Evolutionary conservation across 2,113 vertebrate species (phyloP).

Genomic region (Pantherophis guttatus): DNA sequence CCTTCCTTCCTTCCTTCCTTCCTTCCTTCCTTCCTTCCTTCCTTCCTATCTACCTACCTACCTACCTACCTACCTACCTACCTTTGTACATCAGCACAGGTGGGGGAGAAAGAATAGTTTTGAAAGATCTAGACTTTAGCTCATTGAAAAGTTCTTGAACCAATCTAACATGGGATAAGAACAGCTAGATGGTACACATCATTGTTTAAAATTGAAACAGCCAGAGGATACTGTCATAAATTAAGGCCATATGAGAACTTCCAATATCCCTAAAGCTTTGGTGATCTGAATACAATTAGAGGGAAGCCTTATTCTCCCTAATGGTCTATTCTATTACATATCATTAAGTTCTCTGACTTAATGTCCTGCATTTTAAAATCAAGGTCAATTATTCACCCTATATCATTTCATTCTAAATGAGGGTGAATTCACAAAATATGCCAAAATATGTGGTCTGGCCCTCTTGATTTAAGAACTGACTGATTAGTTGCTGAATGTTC

Average conservation of each 20-base stretch:
- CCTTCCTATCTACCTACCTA: too few species aligned
- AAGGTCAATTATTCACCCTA: not conserved
- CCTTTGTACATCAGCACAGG: not conserved
- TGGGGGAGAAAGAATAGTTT: not conserved
- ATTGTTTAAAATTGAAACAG: not conserved
- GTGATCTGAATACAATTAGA: not conserved
- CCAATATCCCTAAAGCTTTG: not conserved
- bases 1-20: too few species aligned
- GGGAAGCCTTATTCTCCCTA: not conserved
- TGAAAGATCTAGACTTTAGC: not conserved
- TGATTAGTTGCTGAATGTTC: not conserved
- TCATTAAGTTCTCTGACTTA: not conserved
- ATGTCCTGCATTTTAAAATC: not conserved
- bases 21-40: too few species aligned
- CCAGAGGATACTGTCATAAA: not conserved
- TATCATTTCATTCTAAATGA: not conserved
- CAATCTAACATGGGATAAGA: not conserved
- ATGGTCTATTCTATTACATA: not conserved
- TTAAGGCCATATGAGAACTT: not conserved
- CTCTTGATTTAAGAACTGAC: not conserved
- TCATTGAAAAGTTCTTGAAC: not conserved
- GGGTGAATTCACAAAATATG: not conserved
- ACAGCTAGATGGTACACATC: not conserved
- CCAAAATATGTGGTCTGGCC: not conserved
- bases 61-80: fast-evolving